phyloP scores from a whole-genome alignment of 92 coral and sea anemone genomes.

The Palythoa heliodiscus region DNA sequence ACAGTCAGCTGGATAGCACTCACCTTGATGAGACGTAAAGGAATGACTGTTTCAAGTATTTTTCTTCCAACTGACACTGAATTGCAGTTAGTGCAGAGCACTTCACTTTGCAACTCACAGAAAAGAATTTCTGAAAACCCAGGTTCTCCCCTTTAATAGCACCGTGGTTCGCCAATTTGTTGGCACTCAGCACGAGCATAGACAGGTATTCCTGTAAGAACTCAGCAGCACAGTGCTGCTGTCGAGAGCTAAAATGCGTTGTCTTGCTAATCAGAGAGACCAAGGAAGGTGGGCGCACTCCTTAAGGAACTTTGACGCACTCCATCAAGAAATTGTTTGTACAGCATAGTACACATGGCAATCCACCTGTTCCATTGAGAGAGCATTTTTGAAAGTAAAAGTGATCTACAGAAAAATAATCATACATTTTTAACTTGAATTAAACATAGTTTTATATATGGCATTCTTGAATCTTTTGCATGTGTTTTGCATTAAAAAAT shows the following conservation, averaged over 20 bases:
- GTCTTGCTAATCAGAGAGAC: not conserved
- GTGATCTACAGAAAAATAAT: too few species aligned
- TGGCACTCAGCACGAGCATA: constrained; percentile 8
- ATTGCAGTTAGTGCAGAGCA: constrained; percentile 4
- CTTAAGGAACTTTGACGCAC: not conserved
- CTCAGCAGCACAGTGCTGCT: constrained; percentile 14
- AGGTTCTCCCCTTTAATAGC: not conserved
- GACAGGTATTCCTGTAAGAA: constrained; percentile 2
- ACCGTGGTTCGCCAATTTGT: not conserved
- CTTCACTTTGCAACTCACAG: not conserved
- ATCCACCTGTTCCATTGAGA: too few species aligned
- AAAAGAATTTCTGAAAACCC: not conserved
- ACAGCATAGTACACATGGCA: constrained; percentile 1
- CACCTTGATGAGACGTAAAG: not conserved
- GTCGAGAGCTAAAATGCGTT: not conserved
- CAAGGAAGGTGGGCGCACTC: not conserved
- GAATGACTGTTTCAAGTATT: not conserved
- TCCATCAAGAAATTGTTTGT: constrained; percentile 1
- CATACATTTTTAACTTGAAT: too few species aligned
- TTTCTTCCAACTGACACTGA: not conserved
- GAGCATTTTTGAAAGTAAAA: too few species aligned
- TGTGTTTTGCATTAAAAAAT: too few species aligned
- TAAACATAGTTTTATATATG: too few species aligned
- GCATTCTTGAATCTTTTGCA: too few species aligned
- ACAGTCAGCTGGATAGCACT: not conserved